phyloP scores from a whole-genome alignment of 2,888 invertebrate species.

The Ophioninae sp. region DNA sequence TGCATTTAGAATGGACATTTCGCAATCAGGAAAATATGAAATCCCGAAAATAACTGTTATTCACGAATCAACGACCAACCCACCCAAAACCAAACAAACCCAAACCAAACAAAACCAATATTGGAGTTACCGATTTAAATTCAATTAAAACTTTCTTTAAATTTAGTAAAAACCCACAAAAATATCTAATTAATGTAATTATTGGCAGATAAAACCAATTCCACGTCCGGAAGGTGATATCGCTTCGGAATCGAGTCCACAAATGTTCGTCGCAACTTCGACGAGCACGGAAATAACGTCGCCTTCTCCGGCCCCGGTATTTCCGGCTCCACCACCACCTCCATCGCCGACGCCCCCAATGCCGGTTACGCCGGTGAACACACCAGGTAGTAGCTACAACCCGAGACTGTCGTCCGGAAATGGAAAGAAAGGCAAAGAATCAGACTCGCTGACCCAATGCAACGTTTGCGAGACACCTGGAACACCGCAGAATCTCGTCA shows the following conservation, averaged over 20 bases:
- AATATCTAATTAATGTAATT: background rate
- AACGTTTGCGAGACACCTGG: slow-evolving; percentile 86
- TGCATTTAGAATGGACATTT: background rate
- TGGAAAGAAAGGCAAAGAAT: slow-evolving; percentile 77
- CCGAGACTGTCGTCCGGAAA: slow-evolving; percentile 70
- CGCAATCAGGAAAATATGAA: background rate
- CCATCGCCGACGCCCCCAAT: slow-evolving; percentile 71
- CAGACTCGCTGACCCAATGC: slow-evolving; percentile 83
- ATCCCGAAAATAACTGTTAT: too few species aligned
- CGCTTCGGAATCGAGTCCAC: slow-evolving; percentile 85
- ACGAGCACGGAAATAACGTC: slow-evolving; percentile 78
- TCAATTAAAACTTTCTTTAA: background rate
- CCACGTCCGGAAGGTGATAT: slow-evolving; percentile 89
- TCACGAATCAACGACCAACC: too few species aligned
- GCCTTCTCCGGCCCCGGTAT: slow-evolving; percentile 71
- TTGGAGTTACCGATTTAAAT: background rate
- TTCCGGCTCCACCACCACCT: slow-evolving; percentile 68
- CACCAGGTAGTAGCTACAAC: slow-evolving; percentile 62
- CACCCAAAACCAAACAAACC: background rate
- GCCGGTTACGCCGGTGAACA: slow-evolving; percentile 60
- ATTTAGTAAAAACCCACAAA: background rate
- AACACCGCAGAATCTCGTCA: slow-evolving; percentile 85
- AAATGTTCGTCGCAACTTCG: slow-evolving; percentile 84
- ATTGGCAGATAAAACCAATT: slow-evolving; percentile 87
- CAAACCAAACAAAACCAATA: background rate